These are phyloP conservation scores for Ptychoptera albimana DNA, from an alignment of 2,888 invertebrate species.

Conservation along the genomic window DNA sequence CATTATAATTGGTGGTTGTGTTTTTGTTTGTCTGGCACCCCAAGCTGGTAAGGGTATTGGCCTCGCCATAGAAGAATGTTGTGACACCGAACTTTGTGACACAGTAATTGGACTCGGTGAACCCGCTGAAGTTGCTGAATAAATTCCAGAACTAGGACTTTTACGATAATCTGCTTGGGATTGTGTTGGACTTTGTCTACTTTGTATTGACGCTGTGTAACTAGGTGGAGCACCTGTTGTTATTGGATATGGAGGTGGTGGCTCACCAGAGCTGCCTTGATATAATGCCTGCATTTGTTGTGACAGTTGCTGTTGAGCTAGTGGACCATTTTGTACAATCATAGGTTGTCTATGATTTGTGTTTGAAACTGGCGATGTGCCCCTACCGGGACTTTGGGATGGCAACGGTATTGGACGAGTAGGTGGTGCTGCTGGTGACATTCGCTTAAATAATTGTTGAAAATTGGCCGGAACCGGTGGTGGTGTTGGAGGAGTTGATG, in stretches of 20 bases:
- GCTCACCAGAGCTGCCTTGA: slow-evolving; percentile 44
- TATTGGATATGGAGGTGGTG: slow-evolving; percentile 52
- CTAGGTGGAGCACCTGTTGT: slow-evolving; percentile 62
- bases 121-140: slow-evolving; percentile 69
- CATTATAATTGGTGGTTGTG: slow-evolving; percentile 90
- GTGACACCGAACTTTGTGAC: slow-evolving; percentile 38
- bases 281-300: slow-evolving; percentile 82
- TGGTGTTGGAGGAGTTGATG: slow-evolving; percentile 49
- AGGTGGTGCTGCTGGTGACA: slow-evolving; percentile 59
- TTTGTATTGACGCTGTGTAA: slow-evolving; percentile 73
- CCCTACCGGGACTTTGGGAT: slow-evolving; percentile 44
- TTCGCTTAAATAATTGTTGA: slow-evolving; percentile 57
- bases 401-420: slow-evolving; percentile 37
- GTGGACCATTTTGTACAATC: slow-evolving; percentile 67
- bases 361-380: slow-evolving; percentile 54
- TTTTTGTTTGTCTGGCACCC: slow-evolving; percentile 69
- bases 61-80: slow-evolving; percentile 49
- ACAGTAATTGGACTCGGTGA: slow-evolving; percentile 72
- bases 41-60: slow-evolving; percentile 73
- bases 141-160: slow-evolving; percentile 74
- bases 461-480: slow-evolving; percentile 47
- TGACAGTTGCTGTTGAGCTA: slow-evolving; percentile 68
- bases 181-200: slow-evolving; percentile 72
- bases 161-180: slow-evolving; percentile 62
- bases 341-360: slow-evolving; percentile 32